These are phyloP conservation scores for Drosophila nasuta DNA, from an alignment of 1,140 invertebrate genomes.

Conservation along the genomic window DNA sequence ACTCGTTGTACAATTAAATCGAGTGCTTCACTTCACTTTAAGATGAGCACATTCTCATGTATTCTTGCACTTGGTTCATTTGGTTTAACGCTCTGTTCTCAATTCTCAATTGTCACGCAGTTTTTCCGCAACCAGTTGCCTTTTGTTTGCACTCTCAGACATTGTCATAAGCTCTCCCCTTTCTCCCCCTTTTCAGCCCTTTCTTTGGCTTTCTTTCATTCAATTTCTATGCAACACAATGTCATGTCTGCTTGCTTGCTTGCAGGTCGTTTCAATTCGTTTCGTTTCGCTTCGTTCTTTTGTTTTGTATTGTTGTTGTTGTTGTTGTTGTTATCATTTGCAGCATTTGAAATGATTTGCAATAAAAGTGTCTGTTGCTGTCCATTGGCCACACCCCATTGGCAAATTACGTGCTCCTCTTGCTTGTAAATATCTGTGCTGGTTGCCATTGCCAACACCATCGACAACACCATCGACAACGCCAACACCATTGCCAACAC, in stretches of 20 bases:
- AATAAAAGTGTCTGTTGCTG: slow-evolving; percentile 79
- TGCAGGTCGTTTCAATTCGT: slow-evolving; percentile 42
- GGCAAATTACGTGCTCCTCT: slow-evolving; percentile 71
- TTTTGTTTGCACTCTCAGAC: slow-evolving; percentile 40
- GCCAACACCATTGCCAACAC: slow-evolving; percentile 22
- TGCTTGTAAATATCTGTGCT: slow-evolving; percentile 10
- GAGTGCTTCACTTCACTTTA: background rate
- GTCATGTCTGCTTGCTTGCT: slow-evolving; percentile 55
- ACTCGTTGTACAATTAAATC: background rate
- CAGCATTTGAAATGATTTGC: slow-evolving; percentile 82
- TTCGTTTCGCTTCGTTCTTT: slow-evolving; percentile 27
- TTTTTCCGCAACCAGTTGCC: slow-evolving; percentile 14
- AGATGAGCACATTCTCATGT: background rate
- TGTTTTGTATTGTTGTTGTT: slow-evolving; percentile 18
- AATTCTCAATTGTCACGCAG: slow-evolving; percentile 23
- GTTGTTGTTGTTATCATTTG: slow-evolving; percentile 69
- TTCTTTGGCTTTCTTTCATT: slow-evolving; percentile 9
- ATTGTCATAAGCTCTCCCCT: slow-evolving; percentile 5
- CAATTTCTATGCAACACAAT: slow-evolving; percentile 61
- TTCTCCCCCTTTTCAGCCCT: background rate
- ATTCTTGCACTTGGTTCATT: slow-evolving; percentile 12
- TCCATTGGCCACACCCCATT: slow-evolving; percentile 78
- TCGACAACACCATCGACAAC: slow-evolving; percentile 36
- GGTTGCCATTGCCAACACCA: slow-evolving; percentile 22
- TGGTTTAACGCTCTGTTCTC: slow-evolving; percentile 11